These are phyloP conservation scores for Syngnathus rostellatus DNA, from an alignment of 2,797 vertebrate genomes.

Conservation along the genomic window DNA sequence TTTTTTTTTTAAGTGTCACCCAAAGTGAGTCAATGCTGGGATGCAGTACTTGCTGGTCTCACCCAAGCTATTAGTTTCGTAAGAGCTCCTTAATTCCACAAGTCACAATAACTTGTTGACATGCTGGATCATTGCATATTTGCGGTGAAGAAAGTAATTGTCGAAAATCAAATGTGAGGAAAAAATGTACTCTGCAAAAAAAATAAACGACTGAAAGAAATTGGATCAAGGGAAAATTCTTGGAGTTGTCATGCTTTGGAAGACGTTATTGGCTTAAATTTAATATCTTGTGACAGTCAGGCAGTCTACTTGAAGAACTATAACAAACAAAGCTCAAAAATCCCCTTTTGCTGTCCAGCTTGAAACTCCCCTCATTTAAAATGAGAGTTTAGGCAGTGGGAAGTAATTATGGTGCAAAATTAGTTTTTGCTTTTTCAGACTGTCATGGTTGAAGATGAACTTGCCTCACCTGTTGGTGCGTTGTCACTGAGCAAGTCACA, in stretches of 20 bases:
- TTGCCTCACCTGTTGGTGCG: conserved; percentile 2
- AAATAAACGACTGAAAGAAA: background rate
- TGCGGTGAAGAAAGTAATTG: background rate
- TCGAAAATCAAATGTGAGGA: background rate
- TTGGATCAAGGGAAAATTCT: background rate
- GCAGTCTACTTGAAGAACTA: background rate
- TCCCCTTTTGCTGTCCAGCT: background rate
- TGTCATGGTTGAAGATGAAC: background rate
- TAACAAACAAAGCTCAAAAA: background rate
- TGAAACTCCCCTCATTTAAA: background rate
- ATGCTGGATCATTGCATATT: background rate
- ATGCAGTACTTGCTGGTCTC: background rate
- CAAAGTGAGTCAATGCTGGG: background rate
- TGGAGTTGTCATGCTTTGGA: background rate
- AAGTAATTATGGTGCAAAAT: conserved; percentile 1
- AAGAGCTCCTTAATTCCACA: background rate
- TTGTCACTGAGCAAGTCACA: conserved; percentile 23
- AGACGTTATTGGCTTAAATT: background rate
- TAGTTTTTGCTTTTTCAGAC: background rate
- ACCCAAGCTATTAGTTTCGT: background rate
- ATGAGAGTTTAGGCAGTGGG: background rate
- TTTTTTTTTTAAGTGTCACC: conserved; percentile 1
- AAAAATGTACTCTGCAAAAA: background rate
- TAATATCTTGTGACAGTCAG: background rate
- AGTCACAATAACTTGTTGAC: background rate